Conservation (phyloP, 2,888 invertebrate species). For the Agonopterix alstromeriana region DNA sequence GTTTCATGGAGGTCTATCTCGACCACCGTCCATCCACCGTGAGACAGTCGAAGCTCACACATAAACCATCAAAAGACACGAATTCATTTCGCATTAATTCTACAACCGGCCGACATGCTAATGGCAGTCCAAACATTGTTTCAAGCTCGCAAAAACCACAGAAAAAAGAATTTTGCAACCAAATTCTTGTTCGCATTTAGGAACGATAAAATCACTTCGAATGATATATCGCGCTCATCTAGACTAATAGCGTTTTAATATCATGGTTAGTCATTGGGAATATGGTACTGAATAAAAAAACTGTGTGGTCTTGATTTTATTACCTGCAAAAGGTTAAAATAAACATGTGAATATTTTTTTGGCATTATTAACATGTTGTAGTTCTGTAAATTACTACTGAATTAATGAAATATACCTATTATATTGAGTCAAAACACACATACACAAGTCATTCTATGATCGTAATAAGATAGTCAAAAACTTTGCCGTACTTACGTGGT, state of each 20-base stretch:
- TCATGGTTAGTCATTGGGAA: constrained; percentile 55
- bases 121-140: constrained; percentile 48
- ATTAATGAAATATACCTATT: no score
- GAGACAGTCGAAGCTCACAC: constrained; percentile 42
- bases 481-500: no score
- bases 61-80: constrained; percentile 36
- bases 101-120: constrained; percentile 34
- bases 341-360: no score
- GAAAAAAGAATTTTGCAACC: constrained; percentile 57
- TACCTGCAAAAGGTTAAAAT: no score
- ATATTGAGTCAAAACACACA: no score
- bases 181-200: constrained; percentile 65
- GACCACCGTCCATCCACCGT: constrained; percentile 18
- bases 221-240: constrained; percentile 65
- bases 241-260: constrained; percentile 74
- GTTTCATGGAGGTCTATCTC: no score
- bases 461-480: no score
- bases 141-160: constrained; percentile 40
- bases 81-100: constrained; percentile 44
- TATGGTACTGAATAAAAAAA: constrained; percentile 28
- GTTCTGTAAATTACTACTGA: no score
- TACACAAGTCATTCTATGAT: no score
- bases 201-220: constrained; percentile 60
- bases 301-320: constrained; percentile 14
- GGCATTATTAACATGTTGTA: no score